Conservation (phyloP, 2,113 vertebrate species). For the Charadrius vociferus region DNA sequence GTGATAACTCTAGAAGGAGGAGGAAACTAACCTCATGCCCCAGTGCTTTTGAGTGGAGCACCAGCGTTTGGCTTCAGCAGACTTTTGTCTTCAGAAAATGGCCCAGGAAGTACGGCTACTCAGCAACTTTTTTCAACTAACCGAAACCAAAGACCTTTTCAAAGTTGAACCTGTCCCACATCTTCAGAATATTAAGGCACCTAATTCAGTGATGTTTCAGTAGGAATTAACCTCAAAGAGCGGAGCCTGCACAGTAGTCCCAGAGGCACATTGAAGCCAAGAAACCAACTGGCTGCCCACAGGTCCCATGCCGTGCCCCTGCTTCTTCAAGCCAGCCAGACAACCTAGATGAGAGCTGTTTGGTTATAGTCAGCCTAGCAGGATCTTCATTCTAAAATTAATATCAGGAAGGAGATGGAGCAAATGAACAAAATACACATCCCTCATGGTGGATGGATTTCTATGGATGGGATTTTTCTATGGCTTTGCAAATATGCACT, state of each 20-base stretch:
- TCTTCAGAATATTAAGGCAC: background rate
- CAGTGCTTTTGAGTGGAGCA: background rate
- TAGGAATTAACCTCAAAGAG: background rate
- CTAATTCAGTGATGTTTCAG: background rate
- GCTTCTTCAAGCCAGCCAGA: background rate
- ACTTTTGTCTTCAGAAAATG: background rate
- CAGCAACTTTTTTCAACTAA: background rate
- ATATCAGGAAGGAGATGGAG: background rate
- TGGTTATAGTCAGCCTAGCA: background rate
- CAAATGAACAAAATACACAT: background rate
- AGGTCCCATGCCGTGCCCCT: background rate
- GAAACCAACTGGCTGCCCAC: accelerated
- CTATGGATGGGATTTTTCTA: background rate
- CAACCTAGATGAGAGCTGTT: accelerated
- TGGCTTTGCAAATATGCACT: background rate
- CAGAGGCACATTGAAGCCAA: accelerated
- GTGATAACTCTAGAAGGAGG: background rate
- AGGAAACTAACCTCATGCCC: background rate
- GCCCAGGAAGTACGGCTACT: background rate
- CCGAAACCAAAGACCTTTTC: background rate
- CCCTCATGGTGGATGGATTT: background rate
- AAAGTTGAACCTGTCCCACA: background rate
- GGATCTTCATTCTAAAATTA: background rate
- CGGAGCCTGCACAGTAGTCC: background rate
- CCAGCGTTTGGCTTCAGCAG: background rate